A percentile compares a stretch with the other conserved stretches of the same genome.
Evolutionary conservation across 2,888 invertebrate genomes (phyloP).

Genomic region (Sisyra nigra): DNA sequence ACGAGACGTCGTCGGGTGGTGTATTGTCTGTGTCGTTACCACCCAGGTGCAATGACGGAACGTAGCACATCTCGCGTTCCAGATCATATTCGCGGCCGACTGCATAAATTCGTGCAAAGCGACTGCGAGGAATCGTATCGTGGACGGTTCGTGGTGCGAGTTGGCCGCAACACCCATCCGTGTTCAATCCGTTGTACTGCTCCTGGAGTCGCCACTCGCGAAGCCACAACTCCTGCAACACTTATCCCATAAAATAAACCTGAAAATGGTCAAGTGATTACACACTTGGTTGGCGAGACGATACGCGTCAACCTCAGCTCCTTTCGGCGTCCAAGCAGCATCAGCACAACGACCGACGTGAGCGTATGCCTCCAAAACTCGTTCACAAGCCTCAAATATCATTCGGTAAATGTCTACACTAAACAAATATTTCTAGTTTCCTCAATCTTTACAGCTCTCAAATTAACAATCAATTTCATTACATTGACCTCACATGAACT

Average conservation of each 20-base stretch:
- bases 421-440: too few relatives aligned
- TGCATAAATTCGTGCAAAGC: constrained; percentile 2
- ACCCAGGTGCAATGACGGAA: not conserved
- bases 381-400: constrained; percentile 1
- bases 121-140: constrained; percentile 2
- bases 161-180: too few relatives aligned
- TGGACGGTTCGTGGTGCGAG: not conserved
- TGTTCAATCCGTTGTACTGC: not conserved
- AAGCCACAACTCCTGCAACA: constrained; percentile 1
- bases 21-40: not conserved
- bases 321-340: not conserved
- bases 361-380: not conserved
- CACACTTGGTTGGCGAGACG: constrained; percentile 1
- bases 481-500: not conserved
- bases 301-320: constrained; percentile 1
- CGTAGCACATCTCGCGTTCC: not conserved
- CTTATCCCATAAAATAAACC: not conserved
- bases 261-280: not conserved
- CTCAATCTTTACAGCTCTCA: not conserved
- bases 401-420: too few relatives aligned
- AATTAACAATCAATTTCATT: not conserved
- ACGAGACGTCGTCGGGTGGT: not conserved
- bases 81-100: not conserved
- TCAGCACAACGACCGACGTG: constrained; percentile 2
- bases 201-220: constrained; percentile 1